Evolutionary conservation across 2,888 invertebrate genomes (phyloP).

Genomic region (Drosophila algonquin): DNA sequence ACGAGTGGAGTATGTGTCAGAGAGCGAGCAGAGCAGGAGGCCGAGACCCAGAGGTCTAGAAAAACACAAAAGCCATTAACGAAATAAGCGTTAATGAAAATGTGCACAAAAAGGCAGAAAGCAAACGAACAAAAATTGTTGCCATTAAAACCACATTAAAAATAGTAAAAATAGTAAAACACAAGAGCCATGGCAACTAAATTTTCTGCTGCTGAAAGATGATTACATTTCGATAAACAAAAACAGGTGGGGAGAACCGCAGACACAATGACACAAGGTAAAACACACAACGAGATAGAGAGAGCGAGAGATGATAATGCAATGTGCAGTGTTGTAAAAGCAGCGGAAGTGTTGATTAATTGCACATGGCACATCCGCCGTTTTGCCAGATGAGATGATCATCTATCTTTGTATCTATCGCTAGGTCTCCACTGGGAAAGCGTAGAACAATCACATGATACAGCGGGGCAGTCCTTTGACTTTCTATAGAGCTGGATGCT

Average conservation of each 20-base stretch:
- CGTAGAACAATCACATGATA: background rate
- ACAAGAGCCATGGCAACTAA: conserved; percentile 44
- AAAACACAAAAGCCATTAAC: conserved; percentile 34
- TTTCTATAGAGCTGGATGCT: background rate
- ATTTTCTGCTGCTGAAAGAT: conserved; percentile 28
- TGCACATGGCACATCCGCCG: conserved; percentile 33
- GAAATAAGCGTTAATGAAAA: conserved; percentile 43
- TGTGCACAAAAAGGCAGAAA: conserved; percentile 20
- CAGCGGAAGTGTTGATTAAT: conserved; percentile 38
- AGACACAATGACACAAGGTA: conserved; percentile 37
- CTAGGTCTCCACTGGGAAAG: background rate
- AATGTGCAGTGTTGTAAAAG: conserved; percentile 34
- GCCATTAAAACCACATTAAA: conserved; percentile 70
- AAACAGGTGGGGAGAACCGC: conserved; percentile 1
- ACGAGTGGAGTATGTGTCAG: conserved; percentile 5
- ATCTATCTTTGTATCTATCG: background rate
- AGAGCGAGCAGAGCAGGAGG: conserved; percentile 1
- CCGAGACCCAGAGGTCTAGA: background rate
- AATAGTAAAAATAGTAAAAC: conserved; percentile 52
- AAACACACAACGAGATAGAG: conserved; percentile 11
- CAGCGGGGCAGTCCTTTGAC: background rate
- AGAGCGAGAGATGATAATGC: conserved; percentile 27
- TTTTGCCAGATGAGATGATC: conserved; percentile 24
- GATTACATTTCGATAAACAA: conserved; percentile 37
- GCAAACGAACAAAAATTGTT: conserved; percentile 48